Evolutionary conservation across 2,797 vertebrate genomes (phyloP), one percentile per base, ranked within the genome.

Genomic region (Phalanger gymnotis): DNA sequence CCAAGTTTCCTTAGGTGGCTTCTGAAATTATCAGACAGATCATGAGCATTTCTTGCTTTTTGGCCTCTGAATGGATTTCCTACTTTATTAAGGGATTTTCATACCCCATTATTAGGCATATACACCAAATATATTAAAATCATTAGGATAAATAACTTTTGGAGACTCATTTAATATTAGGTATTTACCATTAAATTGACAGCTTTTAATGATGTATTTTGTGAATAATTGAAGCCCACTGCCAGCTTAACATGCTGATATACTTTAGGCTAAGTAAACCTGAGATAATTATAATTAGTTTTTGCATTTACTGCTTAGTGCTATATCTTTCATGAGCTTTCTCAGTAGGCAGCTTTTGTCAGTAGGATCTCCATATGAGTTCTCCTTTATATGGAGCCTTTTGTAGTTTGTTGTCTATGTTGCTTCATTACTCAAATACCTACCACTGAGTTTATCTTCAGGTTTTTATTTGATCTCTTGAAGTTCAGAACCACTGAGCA

Each of bases 401-500:
- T 16, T 0, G 40, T 40, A 53, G 9, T 61, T 31, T 53, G 73
- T 58, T 90, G 91, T 57, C 73, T 81, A 81, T 47, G 66, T 95
- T 54, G 53, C 27, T 56, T 55, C 22, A 57, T 95, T 95, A 92
- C 93, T 53, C 90, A 94, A 89, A 61, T 55, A 92, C 13, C n/a
- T 91, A 92, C 27, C 40, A 73, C 56, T 66, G 34, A 90, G 87
- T 94, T 97, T 57, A 81, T 14, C 73, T 81, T 81, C 73, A 81
- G 73, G 73, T 92, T 94, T 13, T 54, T 81, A 52, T 58, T 90
- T 96, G 52, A 90, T 93, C 31, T 90, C 92, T 91, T 94, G 55
- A 92, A 95, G 90, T 93, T 95, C 31, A 96, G 31, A 94, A 92
- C n/a, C 92, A 91, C 95, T 95, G 94, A 57, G 81, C 66, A 91